A percentile compares a stretch with the other conserved stretches of the same genome.
Conservation (phyloP, 2,113 vertebrate species). For the Pituophis catenifer region DNA sequence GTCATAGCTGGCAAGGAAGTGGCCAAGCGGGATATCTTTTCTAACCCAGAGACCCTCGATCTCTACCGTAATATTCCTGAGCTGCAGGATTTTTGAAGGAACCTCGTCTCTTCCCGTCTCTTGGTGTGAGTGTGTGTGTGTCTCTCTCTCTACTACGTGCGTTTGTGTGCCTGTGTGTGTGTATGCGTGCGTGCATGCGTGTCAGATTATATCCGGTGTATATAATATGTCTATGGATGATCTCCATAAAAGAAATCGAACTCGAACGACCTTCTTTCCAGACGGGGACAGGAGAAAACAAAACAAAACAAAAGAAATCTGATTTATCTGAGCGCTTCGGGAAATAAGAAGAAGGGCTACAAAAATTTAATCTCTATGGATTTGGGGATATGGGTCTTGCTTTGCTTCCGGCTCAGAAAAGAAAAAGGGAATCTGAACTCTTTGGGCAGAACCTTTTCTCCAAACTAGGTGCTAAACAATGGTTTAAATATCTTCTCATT, state of each 20-base stretch:
- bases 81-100: conserved; percentile 84
- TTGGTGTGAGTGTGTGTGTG: conserved; percentile 15
- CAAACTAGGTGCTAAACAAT: conserved; percentile 6
- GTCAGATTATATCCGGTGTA: conserved; percentile 41
- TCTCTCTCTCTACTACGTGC: not conserved
- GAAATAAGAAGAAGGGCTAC: conserved; percentile 18
- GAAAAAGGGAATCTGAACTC: not conserved
- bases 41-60: conserved; percentile 89
- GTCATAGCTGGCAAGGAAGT: conserved; percentile 87
- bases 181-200: not conserved
- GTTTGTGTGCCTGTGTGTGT: not conserved
- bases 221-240: conserved; percentile 24
- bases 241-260: conserved; percentile 44
- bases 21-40: conserved; percentile 85
- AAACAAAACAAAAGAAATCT: conserved; percentile 1
- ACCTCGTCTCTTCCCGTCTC: not conserved
- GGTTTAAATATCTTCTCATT: not conserved
- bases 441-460: conserved; percentile 11
- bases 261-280: conserved; percentile 46
- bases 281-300: conserved; percentile 11
- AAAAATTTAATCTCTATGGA: not conserved
- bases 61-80: conserved; percentile 90
- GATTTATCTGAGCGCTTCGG: conserved; percentile 37
- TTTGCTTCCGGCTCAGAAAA: conserved; percentile 26
- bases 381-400: not conserved